Percentiles rank a stretch among this genome's conserved stretches.
phyloP scores from a whole-genome alignment of 92 coral and sea anemone species.

The Bergia sp. region DNA sequence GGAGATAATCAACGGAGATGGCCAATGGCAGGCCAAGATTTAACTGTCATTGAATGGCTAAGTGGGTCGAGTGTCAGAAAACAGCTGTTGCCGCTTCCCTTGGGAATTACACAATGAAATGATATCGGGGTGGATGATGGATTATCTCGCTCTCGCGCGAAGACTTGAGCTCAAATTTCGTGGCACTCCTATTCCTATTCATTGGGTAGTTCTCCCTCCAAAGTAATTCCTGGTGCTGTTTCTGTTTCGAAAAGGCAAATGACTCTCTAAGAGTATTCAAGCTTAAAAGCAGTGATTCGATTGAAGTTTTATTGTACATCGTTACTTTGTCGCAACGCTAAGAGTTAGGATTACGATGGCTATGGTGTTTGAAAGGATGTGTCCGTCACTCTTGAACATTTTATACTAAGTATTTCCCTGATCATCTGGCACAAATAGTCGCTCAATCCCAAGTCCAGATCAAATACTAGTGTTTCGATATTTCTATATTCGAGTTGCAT shows the following conservation, averaged over 20 bases:
- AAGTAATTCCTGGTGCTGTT: neutral
- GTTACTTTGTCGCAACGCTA: neutral
- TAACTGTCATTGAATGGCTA: constrained; percentile 42
- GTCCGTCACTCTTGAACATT: too few relatives aligned
- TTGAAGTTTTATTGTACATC: neutral
- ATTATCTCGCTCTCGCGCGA: constrained; percentile 15
- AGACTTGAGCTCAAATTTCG: constrained; percentile 16
- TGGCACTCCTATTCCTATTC: neutral
- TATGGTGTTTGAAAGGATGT: too few relatives aligned
- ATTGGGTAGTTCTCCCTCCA: constrained; percentile 9
- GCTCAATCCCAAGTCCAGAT: neutral
- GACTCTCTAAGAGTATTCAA: constrained; percentile 1
- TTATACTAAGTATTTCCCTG: neutral
- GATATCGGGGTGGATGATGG: constrained; percentile 20
- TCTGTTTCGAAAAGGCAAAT: constrained; percentile 28
- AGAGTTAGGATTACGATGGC: too few relatives aligned
- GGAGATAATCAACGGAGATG: constrained; percentile 38
- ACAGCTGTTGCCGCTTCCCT: constrained; percentile 66
- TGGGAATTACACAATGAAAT: constrained; percentile 57
- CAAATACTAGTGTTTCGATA: neutral
- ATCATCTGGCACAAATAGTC: neutral
- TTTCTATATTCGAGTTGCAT: neutral
- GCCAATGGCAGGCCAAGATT: constrained; percentile 42
- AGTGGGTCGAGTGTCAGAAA: constrained; percentile 64
- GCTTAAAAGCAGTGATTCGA: neutral